Conservation (phyloP, 2,888 invertebrate genomes). For the Cephus pygmeus region DNA sequence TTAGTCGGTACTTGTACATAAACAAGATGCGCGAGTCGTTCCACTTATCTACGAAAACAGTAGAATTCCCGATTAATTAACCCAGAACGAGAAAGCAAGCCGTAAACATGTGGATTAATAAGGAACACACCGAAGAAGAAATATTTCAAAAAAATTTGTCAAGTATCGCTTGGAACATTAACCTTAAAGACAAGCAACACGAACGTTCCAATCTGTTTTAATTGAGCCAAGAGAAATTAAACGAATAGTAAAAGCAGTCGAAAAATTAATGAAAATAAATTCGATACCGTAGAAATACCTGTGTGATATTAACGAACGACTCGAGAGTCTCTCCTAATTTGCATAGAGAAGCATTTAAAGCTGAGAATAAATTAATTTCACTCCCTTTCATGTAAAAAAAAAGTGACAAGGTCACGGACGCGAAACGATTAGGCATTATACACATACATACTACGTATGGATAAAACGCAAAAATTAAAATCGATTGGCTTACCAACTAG, state of each 20-base stretch:
- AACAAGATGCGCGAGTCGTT: slow-evolving; percentile 33
- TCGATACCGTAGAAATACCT: neutral
- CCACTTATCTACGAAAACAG: slow-evolving; percentile 51
- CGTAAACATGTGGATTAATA: neutral
- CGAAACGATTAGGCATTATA: neutral
- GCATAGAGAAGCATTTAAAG: neutral
- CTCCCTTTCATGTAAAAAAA: neutral
- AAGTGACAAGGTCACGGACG: neutral
- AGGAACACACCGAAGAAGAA: neutral
- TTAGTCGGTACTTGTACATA: slow-evolving; percentile 1
- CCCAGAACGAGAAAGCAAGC: slow-evolving; percentile 41
- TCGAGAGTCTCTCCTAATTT: neutral
- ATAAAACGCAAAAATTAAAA: neutral
- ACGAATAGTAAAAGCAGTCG: neutral
- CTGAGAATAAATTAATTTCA: neutral
- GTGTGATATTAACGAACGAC: neutral
- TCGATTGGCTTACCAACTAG: neutral
- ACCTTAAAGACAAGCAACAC: neutral
- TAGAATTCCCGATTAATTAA: slow-evolving; percentile 50
- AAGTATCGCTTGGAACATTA: neutral
- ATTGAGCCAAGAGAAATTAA: neutral
- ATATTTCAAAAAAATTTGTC: neutral
- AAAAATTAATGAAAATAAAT: neutral
- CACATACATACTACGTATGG: neutral
- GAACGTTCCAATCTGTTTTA: neutral